phyloP scores from a whole-genome alignment of 2,113 vertebrate genomes.

The Sander vitreus region DNA sequence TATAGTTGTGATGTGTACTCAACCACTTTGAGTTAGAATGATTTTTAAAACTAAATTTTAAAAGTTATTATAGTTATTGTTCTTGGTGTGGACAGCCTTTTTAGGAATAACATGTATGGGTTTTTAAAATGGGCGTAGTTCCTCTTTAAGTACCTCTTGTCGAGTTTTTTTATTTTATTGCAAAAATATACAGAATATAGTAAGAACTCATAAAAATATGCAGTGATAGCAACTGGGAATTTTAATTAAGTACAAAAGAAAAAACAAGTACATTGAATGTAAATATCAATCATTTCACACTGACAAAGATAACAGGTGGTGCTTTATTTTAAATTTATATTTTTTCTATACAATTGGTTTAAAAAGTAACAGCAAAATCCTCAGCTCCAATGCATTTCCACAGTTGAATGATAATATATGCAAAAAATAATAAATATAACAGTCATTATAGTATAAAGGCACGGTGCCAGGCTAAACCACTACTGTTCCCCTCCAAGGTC shows the following conservation, averaged over 20 bases:
- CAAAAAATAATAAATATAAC: slow-evolving; percentile 56
- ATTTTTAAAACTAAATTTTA: no score
- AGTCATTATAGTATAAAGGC: slow-evolving; percentile 3
- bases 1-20: no score
- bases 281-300: neutral
- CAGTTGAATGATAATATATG: slow-evolving; percentile 11
- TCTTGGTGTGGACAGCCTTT: no score
- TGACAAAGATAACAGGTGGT: neutral
- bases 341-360: slow-evolving; percentile 40
- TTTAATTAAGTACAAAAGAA: neutral
- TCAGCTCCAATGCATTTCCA: slow-evolving; percentile 12
- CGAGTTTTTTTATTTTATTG: neutral
- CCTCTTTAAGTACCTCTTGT: no score
- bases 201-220: neutral
- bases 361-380: neutral
- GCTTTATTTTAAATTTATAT: slow-evolving; percentile 13
- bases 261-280: neutral
- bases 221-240: neutral
- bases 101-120: no score
- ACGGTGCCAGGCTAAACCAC: slow-evolving; percentile 8
- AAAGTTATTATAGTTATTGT: no score
- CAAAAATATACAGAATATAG: neutral
- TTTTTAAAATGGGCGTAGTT: no score
- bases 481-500: neutral
- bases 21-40: no score